Base-by-base conservation (phyloP, 2,797 vertebrate genomes). In the Strix occidentalis region DNA sequence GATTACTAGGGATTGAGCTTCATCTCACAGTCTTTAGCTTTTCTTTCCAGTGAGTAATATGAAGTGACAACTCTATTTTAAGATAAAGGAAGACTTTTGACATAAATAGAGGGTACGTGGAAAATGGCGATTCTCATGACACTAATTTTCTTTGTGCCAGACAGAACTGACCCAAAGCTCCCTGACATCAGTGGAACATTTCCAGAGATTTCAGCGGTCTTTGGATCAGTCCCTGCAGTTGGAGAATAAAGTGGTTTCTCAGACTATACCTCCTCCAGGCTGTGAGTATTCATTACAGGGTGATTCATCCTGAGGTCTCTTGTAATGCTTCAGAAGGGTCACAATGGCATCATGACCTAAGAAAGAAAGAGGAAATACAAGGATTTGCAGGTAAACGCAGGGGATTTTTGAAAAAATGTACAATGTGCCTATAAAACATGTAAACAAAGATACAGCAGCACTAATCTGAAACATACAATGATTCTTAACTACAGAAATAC, bases 221-320 rank as follows among this genome's bases (percentile, higher is more conserved):
- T 65, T 87, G 68, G 64, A 25, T 84, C 81, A 83, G 77, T 31
- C 18, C 26, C 25, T 50, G 46, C 31, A 31, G 46, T 21, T 11
- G 26, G 20, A 53, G 65, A 92, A 46, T 10, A 26, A 57, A 85
- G 33, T 4, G 41, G 23, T 45, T 70, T 58, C 72, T 83, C 53
- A 77, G 76, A 79, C 31, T 96, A 79, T 98, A 99, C 99, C 99
- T 98, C 99, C 99, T 98, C 99, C 99, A 92, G 99, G 99, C 76
- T 99, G 99, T 15, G 99, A 99, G 95, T 99, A 99, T 89, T 99
- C 99, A 45, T 99, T 99, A 92, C 99, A 99, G 43, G 99, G 98
- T 16, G 99, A 98, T 74, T 99, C 99, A 77, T 99, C 99, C 93
- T 98, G 98, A 3, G 99, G 98, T 66, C 99, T 98, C 95, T 99